Base-by-base conservation (phyloP, 2,888 invertebrate species). In the Macropis europaea region DNA sequence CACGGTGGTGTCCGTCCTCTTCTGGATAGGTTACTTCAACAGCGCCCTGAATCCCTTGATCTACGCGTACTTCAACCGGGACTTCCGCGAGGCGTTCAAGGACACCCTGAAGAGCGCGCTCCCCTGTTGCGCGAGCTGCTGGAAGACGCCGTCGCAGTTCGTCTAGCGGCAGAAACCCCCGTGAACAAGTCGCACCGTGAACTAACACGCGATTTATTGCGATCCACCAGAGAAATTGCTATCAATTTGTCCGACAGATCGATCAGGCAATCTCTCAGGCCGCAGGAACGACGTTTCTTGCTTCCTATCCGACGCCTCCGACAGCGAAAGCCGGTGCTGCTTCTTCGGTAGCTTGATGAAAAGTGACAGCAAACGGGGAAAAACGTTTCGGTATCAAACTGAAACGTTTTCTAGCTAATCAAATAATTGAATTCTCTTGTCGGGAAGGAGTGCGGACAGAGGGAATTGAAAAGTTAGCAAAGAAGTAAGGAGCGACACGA, bases 1-100 rank as follows among this genome's bases (percentile, higher is more conserved):
- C 61, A 91, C 94, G 81, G 91, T 95, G 32, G 94, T 95, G 42
- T 92, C 93, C 52, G 91, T 94, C 81, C 91, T 95, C 32, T 95
- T 95, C 90, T 98, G 98, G 99, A 96, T 99, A 84, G 99, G 99
- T 69, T 99, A 99, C 92, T 97, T 97, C 92, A 98, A 98, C 91
- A 97, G 97, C 11, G 97, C 97, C 54, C 92, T 98, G 64, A 99
- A 99, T 90, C 98, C 98, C 0, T 92, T 98, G 78, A 97, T 99
- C 85, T 98, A 97, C 91, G 98, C 98, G 76, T 97, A 97, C 90
- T 98, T 97, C 92, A 98, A 98, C 91, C 93, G 97, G 42, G 99
- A 99, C 90, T 99, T 99, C 90, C 94, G 99, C 89, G 96, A 97
- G 90, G 98, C 99, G 71, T 99, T 99, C 91, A 96, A 96, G 90